These are phyloP conservation scores for Drosophila dunni DNA, from an alignment of 1,140 invertebrate species.

Conservation along the genomic window DNA sequence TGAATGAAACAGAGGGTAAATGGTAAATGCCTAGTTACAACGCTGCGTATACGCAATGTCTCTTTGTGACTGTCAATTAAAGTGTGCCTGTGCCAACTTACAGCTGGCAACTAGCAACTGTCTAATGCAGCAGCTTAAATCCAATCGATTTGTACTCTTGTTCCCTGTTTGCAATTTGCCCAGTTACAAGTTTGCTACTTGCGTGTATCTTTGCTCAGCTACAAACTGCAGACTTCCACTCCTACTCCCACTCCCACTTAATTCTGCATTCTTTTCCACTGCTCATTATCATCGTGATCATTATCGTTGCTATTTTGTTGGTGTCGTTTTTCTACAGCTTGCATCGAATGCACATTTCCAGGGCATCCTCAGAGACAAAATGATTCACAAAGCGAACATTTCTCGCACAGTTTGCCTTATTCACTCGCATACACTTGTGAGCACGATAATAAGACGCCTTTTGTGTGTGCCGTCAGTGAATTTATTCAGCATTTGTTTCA, in stretches of 20 bases:
- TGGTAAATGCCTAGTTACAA: constrained; percentile 19
- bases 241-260: neutral
- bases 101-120: constrained; percentile 21
- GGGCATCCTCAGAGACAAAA: constrained; percentile 49
- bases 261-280: neutral
- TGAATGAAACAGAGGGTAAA: constrained; percentile 5
- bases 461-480: constrained; percentile 48
- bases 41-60: constrained; percentile 55
- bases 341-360: constrained; percentile 52
- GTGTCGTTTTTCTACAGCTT: constrained; percentile 13
- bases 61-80: constrained; percentile 57
- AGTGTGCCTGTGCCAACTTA: constrained; percentile 28
- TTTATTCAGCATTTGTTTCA: constrained; percentile 47
- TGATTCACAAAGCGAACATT: constrained; percentile 69
- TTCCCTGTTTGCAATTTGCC: constrained; percentile 18
- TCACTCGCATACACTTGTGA: constrained; percentile 38
- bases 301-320: constrained; percentile 17
- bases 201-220: constrained; percentile 21
- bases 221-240: neutral
- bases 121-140: constrained; percentile 43
- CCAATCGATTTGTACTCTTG: constrained; percentile 55
- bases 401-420: constrained; percentile 69
- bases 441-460: constrained; percentile 46
- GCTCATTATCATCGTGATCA: constrained; percentile 2
- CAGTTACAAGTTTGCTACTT: constrained; percentile 36